These are phyloP conservation scores for Drosophila gunungcola DNA, from an alignment of 1,140 invertebrate species.

Conservation along the genomic window DNA sequence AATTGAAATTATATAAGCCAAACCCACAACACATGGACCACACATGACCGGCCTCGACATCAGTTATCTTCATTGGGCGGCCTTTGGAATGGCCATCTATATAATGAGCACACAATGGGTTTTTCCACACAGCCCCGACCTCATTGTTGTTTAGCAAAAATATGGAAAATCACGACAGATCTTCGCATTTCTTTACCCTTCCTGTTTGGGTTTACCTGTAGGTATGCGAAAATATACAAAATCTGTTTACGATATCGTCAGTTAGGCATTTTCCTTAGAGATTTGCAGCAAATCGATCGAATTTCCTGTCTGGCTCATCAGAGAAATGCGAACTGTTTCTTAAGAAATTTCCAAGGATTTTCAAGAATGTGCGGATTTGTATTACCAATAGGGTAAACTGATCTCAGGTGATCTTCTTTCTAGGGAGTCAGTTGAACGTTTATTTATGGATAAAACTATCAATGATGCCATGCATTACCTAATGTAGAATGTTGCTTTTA, in stretches of 20 bases:
- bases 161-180: background rate
- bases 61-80: constrained; percentile 28
- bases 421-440: background rate
- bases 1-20: constrained; percentile 3
- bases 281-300: background rate
- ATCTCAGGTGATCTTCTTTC: background rate
- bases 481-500: too few species aligned
- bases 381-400: background rate
- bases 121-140: constrained; percentile 9
- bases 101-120: constrained; percentile 1
- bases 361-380: background rate
- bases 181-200: constrained; percentile 7
- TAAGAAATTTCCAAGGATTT: background rate
- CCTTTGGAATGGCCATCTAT: constrained; percentile 22
- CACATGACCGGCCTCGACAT: constrained; percentile 18
- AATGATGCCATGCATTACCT: background rate
- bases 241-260: background rate
- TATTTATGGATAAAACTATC: background rate
- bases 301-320: constrained; percentile 11
- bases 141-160: background rate
- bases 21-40: constrained; percentile 5
- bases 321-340: background rate
- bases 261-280: background rate
- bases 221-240: constrained; percentile 2
- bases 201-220: background rate